A percentile compares a stretch with the other conserved stretches of the same genome.
Evolutionary conservation across 2,888 invertebrate species (phyloP).

Genomic region (Lutraria lutraria): DNA sequence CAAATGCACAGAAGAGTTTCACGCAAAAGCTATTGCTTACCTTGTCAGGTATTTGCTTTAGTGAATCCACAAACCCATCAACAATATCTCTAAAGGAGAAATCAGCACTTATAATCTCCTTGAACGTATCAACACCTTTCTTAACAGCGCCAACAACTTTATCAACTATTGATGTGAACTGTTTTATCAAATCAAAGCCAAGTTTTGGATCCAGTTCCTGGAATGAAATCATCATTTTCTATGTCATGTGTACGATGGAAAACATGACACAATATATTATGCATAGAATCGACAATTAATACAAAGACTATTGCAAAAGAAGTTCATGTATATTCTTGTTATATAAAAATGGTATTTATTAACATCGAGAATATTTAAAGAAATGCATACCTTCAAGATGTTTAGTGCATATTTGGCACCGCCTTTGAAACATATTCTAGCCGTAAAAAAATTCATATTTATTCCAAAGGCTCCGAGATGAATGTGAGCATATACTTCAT

Average conservation of each 20-base stretch:
- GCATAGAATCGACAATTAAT: too few relatives aligned
- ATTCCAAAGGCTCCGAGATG: conserved; percentile 74
- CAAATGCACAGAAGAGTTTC: too few relatives aligned
- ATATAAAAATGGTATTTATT: too few relatives aligned
- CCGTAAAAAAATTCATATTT: conserved; percentile 76
- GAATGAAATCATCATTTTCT: neutral
- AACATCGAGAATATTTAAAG: neutral
- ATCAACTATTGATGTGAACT: conserved; percentile 48
- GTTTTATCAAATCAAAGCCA: conserved; percentile 38
- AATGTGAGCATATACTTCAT: conserved; percentile 76
- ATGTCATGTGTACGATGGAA: neutral
- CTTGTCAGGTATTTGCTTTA: conserved; percentile 54
- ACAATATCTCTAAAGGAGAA: conserved; percentile 48
- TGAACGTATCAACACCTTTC: conserved; percentile 51
- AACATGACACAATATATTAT: too few relatives aligned
- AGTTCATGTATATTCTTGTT: too few relatives aligned
- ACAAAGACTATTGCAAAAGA: too few relatives aligned
- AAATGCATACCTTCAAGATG: conserved; percentile 74
- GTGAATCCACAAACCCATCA: conserved; percentile 50
- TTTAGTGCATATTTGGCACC: conserved; percentile 75
- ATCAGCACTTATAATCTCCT: conserved; percentile 47
- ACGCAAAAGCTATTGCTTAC: neutral
- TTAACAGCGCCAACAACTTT: conserved; percentile 47
- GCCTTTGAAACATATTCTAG: conserved; percentile 78
- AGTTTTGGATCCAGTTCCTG: conserved; percentile 56